Evolutionary conservation across 2,888 invertebrate species (phyloP), one percentile per base, ranked within the genome.

Genomic region (Crioceris asparagi): DNA sequence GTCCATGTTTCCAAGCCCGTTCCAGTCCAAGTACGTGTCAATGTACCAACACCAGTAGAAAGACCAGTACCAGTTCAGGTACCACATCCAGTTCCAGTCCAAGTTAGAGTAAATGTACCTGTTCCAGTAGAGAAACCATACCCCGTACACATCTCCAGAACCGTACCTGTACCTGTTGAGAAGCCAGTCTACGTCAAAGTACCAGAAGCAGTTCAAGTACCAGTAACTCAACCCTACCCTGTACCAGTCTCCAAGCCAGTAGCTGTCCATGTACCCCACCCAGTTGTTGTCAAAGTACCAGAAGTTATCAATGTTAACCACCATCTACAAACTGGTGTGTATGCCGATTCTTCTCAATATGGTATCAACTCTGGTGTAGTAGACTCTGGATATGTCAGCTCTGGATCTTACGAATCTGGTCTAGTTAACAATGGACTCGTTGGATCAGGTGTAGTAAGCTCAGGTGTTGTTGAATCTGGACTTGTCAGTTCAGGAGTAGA

Each of bases 41-140:
- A 47, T 10, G 52, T 54, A 14, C 53, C 55, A 27, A 43, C 45
- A 2, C 53, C 52, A 37, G 55, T 59, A 12, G 53, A 57, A 11
- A 55, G 49, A 45, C 58, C 60, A 15, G 53, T 52, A 35, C 51
- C 59, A 26, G 57, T 59, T 8, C 46, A 51, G 17, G 55, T 58
- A 34, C 49, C 57, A 10, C 50, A 50, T 8, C 50, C 48, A 35
- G 53, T 56, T 5, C 55, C 55, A 21, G 51, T 53, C 21, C 49
- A 43, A 11, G 48, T 46, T 8, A 42, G 27, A 34, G 52, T 49
- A 11, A 45, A 39, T 29, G 51, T 52, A 30, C 46, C 51, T 18
- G 44, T 41, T 18, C 52, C 56, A 29, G 54, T 55, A 6, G 55
- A 55, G 35, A 55, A 49, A 47, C 57, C 59, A 17, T 57, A 58